phyloP scores from a whole-genome alignment of 2,888 invertebrate species.

The Drosophila pegasa region DNA sequence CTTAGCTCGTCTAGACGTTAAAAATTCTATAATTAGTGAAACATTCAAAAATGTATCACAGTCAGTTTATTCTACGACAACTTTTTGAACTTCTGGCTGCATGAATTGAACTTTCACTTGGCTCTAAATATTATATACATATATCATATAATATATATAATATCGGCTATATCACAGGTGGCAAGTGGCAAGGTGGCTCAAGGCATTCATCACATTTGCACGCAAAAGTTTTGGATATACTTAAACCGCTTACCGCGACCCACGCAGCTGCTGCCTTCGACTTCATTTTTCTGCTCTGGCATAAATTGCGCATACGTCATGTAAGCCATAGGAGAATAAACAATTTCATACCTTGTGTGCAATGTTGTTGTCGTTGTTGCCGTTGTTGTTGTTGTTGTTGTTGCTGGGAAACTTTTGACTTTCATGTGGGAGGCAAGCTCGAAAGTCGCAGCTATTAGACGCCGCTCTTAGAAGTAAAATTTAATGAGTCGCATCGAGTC shows the following conservation, averaged over 20 bases:
- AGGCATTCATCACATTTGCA: constrained; percentile 44
- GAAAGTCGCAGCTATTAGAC: constrained; percentile 17
- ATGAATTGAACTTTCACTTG: too few relatives aligned
- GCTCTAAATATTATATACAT: too few relatives aligned
- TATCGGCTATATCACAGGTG: neutral
- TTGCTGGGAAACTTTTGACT: constrained; percentile 68
- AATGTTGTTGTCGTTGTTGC: constrained; percentile 25
- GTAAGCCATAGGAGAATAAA: constrained; percentile 59
- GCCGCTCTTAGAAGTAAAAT: constrained; percentile 17
- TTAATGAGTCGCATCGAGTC: constrained; percentile 50
- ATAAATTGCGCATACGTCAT: constrained; percentile 76
- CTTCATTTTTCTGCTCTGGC: constrained; percentile 24
- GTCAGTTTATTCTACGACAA: neutral
- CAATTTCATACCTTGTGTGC: constrained; percentile 45
- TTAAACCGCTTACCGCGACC: constrained; percentile 64
- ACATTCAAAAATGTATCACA: neutral
- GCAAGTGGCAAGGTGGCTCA: neutral
- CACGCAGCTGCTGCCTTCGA: constrained; percentile 51
- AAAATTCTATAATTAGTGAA: neutral
- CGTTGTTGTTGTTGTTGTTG: constrained; percentile 32
- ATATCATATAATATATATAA: too few relatives aligned
- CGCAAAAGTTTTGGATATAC: constrained; percentile 63
- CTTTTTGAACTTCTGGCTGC: neutral
- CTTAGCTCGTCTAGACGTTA: neutral
- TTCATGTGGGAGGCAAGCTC: constrained; percentile 51